A percentile compares a stretch with the other conserved stretches of the same genome.
phyloP scores from a whole-genome alignment of 2,113 vertebrate genomes.

The Syngnathus floridae region DNA sequence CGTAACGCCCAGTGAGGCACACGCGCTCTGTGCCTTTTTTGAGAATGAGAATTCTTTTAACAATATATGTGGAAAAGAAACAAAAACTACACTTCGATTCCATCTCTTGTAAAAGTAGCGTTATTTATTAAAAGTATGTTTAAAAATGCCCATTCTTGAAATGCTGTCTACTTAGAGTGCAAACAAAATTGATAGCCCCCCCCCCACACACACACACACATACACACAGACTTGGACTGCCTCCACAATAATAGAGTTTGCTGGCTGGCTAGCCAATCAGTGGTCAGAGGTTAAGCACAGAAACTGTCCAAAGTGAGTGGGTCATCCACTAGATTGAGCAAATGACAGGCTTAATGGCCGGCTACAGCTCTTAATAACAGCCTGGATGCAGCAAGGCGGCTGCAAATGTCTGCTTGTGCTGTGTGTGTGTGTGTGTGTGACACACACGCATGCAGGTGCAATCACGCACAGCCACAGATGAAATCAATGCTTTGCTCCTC shows the following conservation, averaged over 20 bases:
- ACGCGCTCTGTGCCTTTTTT: no score
- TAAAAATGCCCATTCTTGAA: not conserved
- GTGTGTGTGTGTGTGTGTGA: conserved; percentile 30
- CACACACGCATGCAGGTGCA: conserved; percentile 28
- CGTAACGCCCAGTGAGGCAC: no score
- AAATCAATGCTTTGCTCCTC: conserved; percentile 36
- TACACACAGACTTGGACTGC: not conserved
- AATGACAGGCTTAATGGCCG: conserved; percentile 65
- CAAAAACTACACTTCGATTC: no score
- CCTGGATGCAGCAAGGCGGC: conserved; percentile 47
- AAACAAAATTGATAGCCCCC: conserved; percentile 3
- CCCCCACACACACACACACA: conserved; percentile 12
- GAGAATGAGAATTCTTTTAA: no score
- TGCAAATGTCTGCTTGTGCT: conserved; percentile 36
- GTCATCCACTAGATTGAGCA: conserved; percentile 53
- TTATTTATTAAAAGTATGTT: not conserved
- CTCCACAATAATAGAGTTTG: conserved; percentile 9
- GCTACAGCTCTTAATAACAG: conserved; percentile 63
- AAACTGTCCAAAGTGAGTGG: conserved; percentile 52
- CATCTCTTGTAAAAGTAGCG: no score
- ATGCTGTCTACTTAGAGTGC: not conserved
- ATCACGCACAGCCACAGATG: conserved; percentile 19
- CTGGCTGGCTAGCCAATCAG: conserved; percentile 8
- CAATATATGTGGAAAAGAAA: no score
- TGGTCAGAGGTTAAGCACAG: conserved; percentile 65